A percentile compares a stretch with the other conserved stretches of the same genome.
phyloP scores from a whole-genome alignment of 2,797 vertebrate genomes.

The Mormyrus hasselquistii region DNA sequence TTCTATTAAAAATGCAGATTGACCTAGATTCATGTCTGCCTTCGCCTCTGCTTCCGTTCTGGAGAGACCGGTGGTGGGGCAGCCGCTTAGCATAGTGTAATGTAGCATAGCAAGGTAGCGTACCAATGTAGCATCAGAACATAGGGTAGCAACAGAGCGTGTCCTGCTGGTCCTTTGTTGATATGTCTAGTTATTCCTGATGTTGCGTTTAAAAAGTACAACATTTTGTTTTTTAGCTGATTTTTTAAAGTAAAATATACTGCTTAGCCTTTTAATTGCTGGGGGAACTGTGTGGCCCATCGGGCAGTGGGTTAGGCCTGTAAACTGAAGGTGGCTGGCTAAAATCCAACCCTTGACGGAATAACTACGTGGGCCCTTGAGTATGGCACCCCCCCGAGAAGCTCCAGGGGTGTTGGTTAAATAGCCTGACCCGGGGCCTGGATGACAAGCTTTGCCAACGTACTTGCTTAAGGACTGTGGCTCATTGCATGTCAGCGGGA shows the following conservation, averaged over 20 bases:
- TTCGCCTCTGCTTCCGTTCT: slow-evolving; percentile 24
- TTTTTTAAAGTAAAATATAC: neutral
- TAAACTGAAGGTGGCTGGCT: neutral
- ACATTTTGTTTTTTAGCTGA: neutral
- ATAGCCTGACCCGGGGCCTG: neutral
- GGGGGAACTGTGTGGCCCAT: neutral
- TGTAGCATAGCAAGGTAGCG: neutral
- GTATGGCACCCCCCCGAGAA: neutral
- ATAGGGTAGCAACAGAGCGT: neutral
- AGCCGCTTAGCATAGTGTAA: neutral
- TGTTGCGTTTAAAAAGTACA: neutral
- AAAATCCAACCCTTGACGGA: neutral
- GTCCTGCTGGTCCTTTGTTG: neutral
- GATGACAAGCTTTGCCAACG: neutral
- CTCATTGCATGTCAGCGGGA: neutral
- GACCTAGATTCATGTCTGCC: slow-evolving; percentile 33
- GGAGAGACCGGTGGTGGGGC: neutral
- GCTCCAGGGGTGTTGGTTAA: neutral
- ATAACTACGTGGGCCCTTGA: neutral
- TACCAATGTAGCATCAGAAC: neutral
- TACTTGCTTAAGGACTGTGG: neutral
- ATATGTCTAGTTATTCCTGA: neutral
- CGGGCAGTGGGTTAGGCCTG: neutral
- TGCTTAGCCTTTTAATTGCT: neutral
- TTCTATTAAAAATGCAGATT: slow-evolving; percentile 30